Conservation (phyloP, 2,113 vertebrate genomes). For the Sander lucioperca region DNA sequence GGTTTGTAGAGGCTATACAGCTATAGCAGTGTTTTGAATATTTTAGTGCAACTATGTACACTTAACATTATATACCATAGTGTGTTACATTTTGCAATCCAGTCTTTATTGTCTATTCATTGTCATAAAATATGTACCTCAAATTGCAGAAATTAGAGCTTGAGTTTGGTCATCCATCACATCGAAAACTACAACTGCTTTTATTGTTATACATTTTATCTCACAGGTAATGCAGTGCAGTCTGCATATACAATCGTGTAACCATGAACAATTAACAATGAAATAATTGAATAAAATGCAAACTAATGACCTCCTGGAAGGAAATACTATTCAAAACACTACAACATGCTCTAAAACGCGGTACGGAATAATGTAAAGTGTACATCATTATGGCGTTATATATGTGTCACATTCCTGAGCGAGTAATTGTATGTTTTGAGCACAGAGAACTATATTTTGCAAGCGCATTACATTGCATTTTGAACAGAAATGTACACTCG, state of each 20-base stretch:
- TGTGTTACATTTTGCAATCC: neutral
- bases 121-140: neutral
- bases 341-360: neutral
- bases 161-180: neutral
- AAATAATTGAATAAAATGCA: neutral
- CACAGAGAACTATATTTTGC: too few relatives aligned
- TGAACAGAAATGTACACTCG: too few relatives aligned
- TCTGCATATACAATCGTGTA: neutral
- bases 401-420: too few relatives aligned
- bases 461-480: too few relatives aligned
- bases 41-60: neutral
- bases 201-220: neutral
- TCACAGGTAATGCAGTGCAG: neutral
- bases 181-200: neutral
- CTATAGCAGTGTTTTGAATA: too few relatives aligned
- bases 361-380: neutral
- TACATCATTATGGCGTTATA: too few relatives aligned
- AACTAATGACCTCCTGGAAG: neutral
- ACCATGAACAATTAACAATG: neutral
- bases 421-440: too few relatives aligned
- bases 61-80: neutral
- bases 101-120: neutral
- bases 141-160: neutral
- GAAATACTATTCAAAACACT: neutral
- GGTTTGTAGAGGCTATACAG: neutral